Percentiles rank a stretch among this genome's conserved stretches.
These are phyloP conservation scores for Synaphobranchus kaupii DNA, from an alignment of 2,797 vertebrate genomes.

Conservation along the genomic window DNA sequence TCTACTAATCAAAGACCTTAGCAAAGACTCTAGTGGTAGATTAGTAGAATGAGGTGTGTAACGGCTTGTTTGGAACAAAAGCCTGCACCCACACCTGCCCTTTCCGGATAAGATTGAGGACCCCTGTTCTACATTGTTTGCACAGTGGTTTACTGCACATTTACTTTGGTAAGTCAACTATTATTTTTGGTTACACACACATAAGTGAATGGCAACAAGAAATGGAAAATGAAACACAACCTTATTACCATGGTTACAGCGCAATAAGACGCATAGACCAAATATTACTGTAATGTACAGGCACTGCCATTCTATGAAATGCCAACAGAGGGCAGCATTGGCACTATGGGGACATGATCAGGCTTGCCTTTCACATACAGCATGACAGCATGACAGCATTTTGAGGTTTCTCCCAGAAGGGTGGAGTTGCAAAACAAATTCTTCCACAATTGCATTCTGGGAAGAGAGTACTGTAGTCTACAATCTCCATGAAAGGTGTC, in stretches of 20 bases:
- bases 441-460: not conserved
- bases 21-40: no score
- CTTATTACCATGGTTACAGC: not conserved
- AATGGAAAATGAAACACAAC: not conserved
- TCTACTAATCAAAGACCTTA: no score
- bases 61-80: no score
- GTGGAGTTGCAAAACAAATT: not conserved
- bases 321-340: constrained; percentile 21
- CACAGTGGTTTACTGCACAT: not conserved
- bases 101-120: no score
- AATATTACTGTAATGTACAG: not conserved
- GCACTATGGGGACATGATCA: not conserved
- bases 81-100: no score
- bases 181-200: not conserved
- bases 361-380: not conserved
- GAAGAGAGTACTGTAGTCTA: not conserved
- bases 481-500: not conserved
- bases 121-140: not conserved
- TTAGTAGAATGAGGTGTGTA: no score
- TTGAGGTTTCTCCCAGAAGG: not conserved
- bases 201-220: not conserved
- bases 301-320: not conserved
- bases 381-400: not conserved
- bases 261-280: not conserved
- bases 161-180: not conserved